phyloP scores from a whole-genome alignment of 2,888 invertebrate genomes.

The Sisyra nigra region DNA sequence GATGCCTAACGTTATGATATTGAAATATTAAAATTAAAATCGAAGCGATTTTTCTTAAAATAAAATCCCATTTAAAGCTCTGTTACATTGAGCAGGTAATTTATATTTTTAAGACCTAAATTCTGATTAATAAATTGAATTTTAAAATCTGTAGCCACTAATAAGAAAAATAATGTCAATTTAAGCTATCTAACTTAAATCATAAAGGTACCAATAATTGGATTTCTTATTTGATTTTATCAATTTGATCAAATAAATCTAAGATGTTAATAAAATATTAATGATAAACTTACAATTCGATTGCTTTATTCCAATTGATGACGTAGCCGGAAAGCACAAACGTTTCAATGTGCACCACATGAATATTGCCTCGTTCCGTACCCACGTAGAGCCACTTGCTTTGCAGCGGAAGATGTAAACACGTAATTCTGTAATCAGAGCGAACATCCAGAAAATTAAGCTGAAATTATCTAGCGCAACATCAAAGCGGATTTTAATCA shows the following conservation, averaged over 20 bases:
- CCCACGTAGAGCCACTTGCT: slow-evolving; percentile 98
- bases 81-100: no score
- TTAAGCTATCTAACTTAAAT: no score
- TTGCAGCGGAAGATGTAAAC: slow-evolving; percentile 87
- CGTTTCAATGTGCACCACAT: slow-evolving; percentile 90
- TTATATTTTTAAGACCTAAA: no score
- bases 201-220: no score
- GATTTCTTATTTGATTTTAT: no score
- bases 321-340: slow-evolving; percentile 95
- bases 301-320: slow-evolving; percentile 99
- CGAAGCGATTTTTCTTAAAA: no score
- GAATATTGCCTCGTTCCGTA: slow-evolving; percentile 95
- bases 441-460: slow-evolving; percentile 10
- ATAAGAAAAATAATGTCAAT: no score
- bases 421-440: slow-evolving; percentile 62
- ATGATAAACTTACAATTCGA: slow-evolving; percentile 82
- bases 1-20: no score
- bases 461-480: background rate
- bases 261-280: slow-evolving; percentile 9
- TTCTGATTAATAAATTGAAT: background rate
- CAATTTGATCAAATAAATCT: no score
- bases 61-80: no score
- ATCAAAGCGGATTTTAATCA: background rate
- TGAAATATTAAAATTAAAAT: no score
- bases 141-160: no score